These are phyloP conservation scores for Helicoverpa armigera DNA, from an alignment of 1,140 invertebrate genomes.

Conservation along the genomic window DNA sequence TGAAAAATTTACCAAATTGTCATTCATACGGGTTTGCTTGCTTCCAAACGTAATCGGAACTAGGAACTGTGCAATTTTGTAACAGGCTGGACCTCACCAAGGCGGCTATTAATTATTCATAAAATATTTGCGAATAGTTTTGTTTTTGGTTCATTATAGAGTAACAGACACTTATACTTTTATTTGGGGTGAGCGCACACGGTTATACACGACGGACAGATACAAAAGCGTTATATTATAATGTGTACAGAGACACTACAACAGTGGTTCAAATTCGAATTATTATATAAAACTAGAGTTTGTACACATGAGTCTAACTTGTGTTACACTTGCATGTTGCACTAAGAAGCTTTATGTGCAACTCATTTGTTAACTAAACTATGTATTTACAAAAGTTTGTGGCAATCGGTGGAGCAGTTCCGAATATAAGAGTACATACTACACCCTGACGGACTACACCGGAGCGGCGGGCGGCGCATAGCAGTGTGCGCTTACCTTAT, in stretches of 20 bases:
- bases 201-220: background rate
- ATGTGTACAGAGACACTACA: constrained; percentile 13
- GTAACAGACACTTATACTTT: constrained; percentile 11
- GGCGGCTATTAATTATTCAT: background rate
- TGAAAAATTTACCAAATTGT: constrained; percentile 51
- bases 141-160: constrained; percentile 4
- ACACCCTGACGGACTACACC: background rate
- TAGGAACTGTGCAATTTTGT: constrained; percentile 31
- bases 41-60: background rate
- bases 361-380: constrained; percentile 19
- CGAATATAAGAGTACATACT: background rate
- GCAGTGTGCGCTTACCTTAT: constrained; percentile 11
- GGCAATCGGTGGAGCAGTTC: background rate
- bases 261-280: background rate
- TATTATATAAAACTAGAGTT: background rate
- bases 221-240: background rate
- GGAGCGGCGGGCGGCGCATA: background rate
- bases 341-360: constrained; percentile 12
- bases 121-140: constrained; percentile 12
- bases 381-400: background rate
- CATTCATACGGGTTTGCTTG: constrained; percentile 21
- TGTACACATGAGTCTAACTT: background rate
- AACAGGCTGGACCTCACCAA: background rate
- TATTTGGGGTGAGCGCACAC: constrained; percentile 8
- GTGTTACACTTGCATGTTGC: background rate